Percentiles rank a stretch among this genome's conserved stretches.
Evolutionary conservation across 2,113 vertebrate genomes (phyloP).

Genomic region (Leucosticte australis): DNA sequence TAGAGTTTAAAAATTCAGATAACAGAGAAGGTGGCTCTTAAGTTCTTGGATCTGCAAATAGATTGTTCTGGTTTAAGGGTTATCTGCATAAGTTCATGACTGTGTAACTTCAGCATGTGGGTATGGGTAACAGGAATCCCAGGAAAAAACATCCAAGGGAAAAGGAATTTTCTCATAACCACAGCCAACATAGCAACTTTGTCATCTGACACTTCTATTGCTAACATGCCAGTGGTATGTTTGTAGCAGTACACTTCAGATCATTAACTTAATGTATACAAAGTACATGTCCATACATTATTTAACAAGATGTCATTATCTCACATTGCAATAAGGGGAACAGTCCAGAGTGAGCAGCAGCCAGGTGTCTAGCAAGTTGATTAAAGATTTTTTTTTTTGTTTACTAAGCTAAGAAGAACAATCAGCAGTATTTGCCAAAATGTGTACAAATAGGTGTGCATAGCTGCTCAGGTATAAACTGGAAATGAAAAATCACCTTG

Average conservation of each 20-base stretch:
- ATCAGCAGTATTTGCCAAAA: not conserved
- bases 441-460: not conserved
- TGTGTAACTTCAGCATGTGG: not conserved
- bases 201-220: not conserved
- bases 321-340: not conserved
- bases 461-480: not conserved
- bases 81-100: not conserved
- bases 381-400: not conserved
- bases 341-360: not conserved
- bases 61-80: not conserved
- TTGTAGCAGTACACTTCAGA: not conserved
- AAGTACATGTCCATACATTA: fast-evolving
- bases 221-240: not conserved
- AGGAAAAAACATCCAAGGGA: not conserved
- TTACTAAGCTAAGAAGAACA: not conserved
- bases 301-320: not conserved
- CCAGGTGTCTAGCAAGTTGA: not conserved
- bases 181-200: not conserved
- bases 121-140: not conserved
- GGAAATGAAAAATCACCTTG: not conserved
- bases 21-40: not conserved
- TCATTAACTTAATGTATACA: not conserved
- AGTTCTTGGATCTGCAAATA: not conserved
- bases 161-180: not conserved
- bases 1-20: not conserved